These are phyloP conservation scores for Myotis planiceps DNA, from an alignment of 2,797 vertebrate species.

Conservation along the genomic window DNA sequence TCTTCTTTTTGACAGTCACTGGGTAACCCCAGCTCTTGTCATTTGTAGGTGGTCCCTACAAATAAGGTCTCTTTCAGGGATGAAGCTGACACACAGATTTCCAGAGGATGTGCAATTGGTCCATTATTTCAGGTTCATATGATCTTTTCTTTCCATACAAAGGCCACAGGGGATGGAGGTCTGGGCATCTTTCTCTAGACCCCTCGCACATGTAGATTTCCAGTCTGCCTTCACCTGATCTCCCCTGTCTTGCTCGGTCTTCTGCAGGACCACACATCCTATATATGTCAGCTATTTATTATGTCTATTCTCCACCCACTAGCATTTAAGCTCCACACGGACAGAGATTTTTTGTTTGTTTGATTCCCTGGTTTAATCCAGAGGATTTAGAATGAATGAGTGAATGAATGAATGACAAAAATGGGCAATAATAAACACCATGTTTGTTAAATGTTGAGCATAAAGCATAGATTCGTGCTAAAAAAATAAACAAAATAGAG, in stretches of 20 bases:
- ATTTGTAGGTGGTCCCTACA: background rate
- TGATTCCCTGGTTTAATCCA: background rate
- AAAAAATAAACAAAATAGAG: background rate
- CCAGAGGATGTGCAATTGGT: background rate
- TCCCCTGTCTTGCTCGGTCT: background rate
- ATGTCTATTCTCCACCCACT: background rate
- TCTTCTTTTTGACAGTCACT: background rate
- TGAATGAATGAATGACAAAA: background rate
- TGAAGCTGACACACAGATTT: background rate
- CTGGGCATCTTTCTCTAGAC: background rate
- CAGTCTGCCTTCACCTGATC: background rate
- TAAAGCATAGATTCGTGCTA: background rate
- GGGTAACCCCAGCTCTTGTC: background rate
- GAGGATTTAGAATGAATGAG: background rate
- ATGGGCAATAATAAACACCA: background rate
- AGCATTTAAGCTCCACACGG: background rate
- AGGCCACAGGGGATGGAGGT: background rate
- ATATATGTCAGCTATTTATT: background rate
- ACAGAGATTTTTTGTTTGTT: background rate
- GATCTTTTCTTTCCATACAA: background rate
- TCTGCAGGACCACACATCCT: background rate
- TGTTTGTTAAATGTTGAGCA: background rate
- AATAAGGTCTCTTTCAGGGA: background rate
- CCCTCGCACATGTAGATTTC: background rate
- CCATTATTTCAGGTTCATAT: background rate